Conservation (phyloP, 2,113 vertebrate species). For the Strix uralensis region DNA sequence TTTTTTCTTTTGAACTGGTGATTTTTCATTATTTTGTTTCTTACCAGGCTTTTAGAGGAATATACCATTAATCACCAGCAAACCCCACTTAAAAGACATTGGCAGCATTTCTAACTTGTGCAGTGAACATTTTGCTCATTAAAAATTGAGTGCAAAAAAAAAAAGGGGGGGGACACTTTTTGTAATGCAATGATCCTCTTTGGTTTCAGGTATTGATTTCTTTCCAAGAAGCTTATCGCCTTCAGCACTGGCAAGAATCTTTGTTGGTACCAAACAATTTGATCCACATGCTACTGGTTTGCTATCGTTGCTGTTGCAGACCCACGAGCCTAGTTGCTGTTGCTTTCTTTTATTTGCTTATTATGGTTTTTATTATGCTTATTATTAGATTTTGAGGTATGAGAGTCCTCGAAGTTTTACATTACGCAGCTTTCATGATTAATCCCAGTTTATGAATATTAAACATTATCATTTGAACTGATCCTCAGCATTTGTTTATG, state of each 20-base stretch:
- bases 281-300: not conserved
- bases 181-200: not conserved
- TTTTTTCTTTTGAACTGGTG: not conserved
- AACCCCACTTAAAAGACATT: not conserved
- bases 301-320: not conserved
- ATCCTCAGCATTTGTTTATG: not conserved
- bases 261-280: not conserved
- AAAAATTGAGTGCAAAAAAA: not conserved
- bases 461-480: not conserved
- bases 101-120: not conserved
- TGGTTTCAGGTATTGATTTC: slow-evolving; percentile 10
- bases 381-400: not conserved
- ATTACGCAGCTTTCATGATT: not conserved
- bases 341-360: not conserved
- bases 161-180: not conserved
- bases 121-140: not conserved
- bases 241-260: not conserved
- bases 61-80: not conserved
- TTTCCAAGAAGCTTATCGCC: not conserved
- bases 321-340: not conserved
- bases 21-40: not conserved
- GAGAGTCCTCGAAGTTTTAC: not conserved
- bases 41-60: not conserved
- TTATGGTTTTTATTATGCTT: not conserved
- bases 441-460: not conserved